Conservation (phyloP, 2,113 vertebrate species). For the Megaleporinus macrocephalus region DNA sequence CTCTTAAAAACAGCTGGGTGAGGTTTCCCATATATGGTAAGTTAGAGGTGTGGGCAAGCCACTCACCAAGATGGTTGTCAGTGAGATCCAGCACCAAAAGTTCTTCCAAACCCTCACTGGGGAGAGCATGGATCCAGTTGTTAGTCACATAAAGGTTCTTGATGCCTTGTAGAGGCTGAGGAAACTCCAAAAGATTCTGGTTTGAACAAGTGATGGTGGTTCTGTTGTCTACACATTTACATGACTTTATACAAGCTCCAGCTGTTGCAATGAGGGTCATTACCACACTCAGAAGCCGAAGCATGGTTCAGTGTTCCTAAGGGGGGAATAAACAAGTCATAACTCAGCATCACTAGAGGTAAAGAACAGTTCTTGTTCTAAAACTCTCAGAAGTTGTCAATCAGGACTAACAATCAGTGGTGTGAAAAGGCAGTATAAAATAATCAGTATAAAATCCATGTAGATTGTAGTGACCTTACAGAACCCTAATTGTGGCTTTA, state of each 20-base stretch:
- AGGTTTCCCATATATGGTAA: slow-evolving; percentile 64
- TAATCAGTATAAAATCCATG: too few relatives aligned
- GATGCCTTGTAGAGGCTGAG: slow-evolving; percentile 52
- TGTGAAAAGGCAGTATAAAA: too few relatives aligned
- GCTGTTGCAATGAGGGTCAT: slow-evolving; percentile 31
- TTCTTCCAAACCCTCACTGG: slow-evolving; percentile 56
- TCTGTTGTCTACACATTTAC: slow-evolving; percentile 53
- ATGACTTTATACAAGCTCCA: slow-evolving; percentile 45
- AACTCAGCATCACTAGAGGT: neutral
- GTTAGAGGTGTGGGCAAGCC: slow-evolving; percentile 28
- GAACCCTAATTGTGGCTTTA: too few relatives aligned
- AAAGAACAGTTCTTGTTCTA: too few relatives aligned
- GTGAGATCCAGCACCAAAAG: slow-evolving; percentile 69
- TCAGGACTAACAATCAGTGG: too few relatives aligned
- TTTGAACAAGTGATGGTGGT: slow-evolving; percentile 48
- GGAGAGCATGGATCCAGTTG: slow-evolving; percentile 64
- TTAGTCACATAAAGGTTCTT: slow-evolving; percentile 60
- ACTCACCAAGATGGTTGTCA: slow-evolving; percentile 59
- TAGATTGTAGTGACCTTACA: too few relatives aligned
- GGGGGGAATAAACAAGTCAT: slow-evolving; percentile 5
- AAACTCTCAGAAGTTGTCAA: too few relatives aligned
- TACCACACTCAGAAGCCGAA: slow-evolving; percentile 20
- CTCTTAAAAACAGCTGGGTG: slow-evolving; percentile 60
- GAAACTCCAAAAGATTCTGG: slow-evolving; percentile 57
- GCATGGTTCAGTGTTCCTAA: slow-evolving; percentile 42